phyloP scores from a whole-genome alignment of 1,140 invertebrate species.

The Myzus persicae region DNA sequence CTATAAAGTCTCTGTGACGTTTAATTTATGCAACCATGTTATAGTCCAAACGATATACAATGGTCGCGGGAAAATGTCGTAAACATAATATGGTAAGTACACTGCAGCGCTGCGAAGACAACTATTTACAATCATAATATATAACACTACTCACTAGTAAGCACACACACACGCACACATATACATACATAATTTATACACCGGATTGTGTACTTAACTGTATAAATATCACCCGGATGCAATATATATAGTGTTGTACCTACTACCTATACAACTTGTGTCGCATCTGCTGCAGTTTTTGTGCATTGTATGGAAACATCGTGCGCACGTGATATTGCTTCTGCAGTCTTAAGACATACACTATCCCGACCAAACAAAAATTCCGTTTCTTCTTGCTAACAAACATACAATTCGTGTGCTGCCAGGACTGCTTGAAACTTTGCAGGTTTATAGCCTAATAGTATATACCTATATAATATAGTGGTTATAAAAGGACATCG shows the following conservation, averaged over 20 bases:
- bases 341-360: not conserved
- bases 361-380: not conserved
- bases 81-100: not conserved
- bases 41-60: not conserved
- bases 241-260: not conserved
- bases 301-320: not conserved
- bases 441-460: not conserved
- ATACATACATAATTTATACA: not conserved
- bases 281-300: not conserved
- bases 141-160: not conserved
- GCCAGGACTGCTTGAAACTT: not conserved
- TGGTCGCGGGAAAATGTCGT: not conserved
- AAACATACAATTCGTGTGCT: not conserved
- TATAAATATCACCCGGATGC: conserved; percentile 5
- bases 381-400: not conserved
- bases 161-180: not conserved
- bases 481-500: not conserved
- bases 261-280: not conserved
- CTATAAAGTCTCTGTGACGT: not conserved
- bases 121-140: conserved; percentile 19
- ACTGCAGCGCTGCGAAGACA: not conserved
- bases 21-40: not conserved
- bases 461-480: not conserved
- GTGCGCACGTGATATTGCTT: not conserved
- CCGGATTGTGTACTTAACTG: not conserved